These are phyloP conservation scores for Brachionus rotundiformis DNA, from an alignment of 1,140 invertebrate genomes.

Conservation along the genomic window DNA sequence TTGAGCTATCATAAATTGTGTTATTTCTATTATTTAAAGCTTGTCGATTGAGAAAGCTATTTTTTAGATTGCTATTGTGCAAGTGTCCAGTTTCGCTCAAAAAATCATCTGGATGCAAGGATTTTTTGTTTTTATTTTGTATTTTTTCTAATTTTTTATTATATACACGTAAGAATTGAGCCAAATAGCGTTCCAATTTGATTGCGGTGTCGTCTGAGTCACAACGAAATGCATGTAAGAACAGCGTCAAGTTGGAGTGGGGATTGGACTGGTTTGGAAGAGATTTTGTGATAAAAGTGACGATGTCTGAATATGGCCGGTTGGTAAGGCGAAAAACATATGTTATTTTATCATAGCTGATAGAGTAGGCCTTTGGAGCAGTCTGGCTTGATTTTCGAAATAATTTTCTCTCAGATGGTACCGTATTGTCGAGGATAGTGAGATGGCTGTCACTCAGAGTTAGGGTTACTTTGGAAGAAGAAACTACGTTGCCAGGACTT, in stretches of 20 bases:
- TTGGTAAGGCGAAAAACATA: constrained; percentile 21
- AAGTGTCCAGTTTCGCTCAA: background rate
- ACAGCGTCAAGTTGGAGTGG: background rate
- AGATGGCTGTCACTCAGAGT: background rate
- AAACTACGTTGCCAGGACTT: background rate
- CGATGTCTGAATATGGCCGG: constrained; percentile 19
- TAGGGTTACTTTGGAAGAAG: constrained; percentile 7
- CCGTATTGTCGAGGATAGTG: constrained; percentile 12
- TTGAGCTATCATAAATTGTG: background rate
- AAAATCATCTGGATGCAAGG: background rate
- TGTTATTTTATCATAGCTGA: constrained; percentile 20
- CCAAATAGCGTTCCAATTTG: constrained; percentile 15
- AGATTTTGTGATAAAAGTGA: constrained; percentile 33
- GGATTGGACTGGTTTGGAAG: background rate
- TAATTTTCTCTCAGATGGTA: background rate
- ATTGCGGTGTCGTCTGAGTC: constrained; percentile 22
- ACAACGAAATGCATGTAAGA: constrained; percentile 25
- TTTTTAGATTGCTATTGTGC: constrained; percentile 16
- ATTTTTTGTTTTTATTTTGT: background rate
- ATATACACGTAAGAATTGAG: constrained; percentile 4
- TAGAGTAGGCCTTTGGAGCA: background rate
- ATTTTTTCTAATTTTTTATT: constrained; percentile 17
- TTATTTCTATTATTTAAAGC: background rate
- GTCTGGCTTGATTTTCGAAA: constrained; percentile 17
- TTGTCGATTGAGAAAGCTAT: constrained; percentile 13